Percentiles rank a stretch among this genome's conserved stretches.
Conservation (phyloP, 2,888 invertebrate genomes). For the Galeruca laticollis region DNA sequence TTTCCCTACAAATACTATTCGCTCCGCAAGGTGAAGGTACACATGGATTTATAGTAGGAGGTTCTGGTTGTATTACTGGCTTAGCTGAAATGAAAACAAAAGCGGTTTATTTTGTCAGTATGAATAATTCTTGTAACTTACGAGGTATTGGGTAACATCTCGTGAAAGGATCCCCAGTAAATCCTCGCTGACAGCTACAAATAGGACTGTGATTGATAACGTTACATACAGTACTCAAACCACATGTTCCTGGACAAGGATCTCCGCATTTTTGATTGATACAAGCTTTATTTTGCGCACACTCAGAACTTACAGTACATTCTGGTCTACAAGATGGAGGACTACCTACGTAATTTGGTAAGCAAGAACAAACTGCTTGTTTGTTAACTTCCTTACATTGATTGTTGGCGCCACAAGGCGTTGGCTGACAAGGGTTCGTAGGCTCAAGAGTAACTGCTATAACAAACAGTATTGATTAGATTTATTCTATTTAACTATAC, state of each 20-base stretch:
- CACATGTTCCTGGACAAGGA: conserved; percentile 80
- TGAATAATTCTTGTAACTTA: conserved; percentile 49
- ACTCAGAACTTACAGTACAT: conserved; percentile 77
- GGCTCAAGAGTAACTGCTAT: conserved; percentile 46
- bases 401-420: conserved; percentile 86
- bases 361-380: conserved; percentile 78
- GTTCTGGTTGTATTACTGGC: conserved; percentile 45
- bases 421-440: conserved; percentile 72
- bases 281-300: conserved; percentile 74
- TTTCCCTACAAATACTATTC: conserved; percentile 69
- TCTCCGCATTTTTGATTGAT: conserved; percentile 78
- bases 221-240: conserved; percentile 77
- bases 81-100: conserved; percentile 44
- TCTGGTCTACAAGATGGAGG: conserved; percentile 78
- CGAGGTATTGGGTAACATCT: conserved; percentile 65
- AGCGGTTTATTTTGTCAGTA: background rate
- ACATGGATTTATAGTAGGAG: conserved; percentile 66
- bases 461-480: background rate
- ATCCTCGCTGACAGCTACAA: conserved; percentile 75
- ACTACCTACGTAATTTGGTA: conserved; percentile 75
- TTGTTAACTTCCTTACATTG: conserved; percentile 78
- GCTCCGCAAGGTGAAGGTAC: conserved; percentile 73
- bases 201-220: conserved; percentile 80
- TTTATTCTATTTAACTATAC: background rate
- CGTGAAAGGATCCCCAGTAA: conserved; percentile 68